These are phyloP conservation scores for Oxyura jamaicensis DNA, from an alignment of 2,113 vertebrate genomes.

Conservation along the genomic window DNA sequence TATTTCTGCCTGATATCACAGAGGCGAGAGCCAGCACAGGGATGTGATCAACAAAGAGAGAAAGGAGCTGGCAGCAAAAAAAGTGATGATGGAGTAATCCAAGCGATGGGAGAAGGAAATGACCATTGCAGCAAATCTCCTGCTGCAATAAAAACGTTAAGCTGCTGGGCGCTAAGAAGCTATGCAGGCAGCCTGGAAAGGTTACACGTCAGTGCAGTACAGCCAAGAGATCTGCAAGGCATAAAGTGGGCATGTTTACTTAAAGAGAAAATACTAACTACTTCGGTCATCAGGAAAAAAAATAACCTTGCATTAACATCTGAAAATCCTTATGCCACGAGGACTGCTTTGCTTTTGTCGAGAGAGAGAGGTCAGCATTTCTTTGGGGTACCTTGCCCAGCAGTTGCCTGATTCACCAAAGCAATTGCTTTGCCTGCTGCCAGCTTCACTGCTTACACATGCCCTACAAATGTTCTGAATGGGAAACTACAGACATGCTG, in stretches of 20 bases:
- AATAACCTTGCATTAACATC: neutral
- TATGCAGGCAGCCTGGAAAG: neutral
- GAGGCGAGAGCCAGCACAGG: neutral
- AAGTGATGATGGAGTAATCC: neutral
- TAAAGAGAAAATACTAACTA: conserved; percentile 22
- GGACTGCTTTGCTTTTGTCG: neutral
- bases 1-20: conserved; percentile 41
- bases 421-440: neutral
- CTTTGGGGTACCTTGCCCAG: neutral
- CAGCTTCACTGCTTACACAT: neutral
- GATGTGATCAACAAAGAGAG: neutral
- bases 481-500: neutral
- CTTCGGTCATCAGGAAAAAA: neutral
- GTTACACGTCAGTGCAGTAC: neutral
- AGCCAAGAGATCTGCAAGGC: neutral
- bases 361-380: neutral
- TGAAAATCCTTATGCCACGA: neutral
- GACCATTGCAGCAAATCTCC: conserved; percentile 1
- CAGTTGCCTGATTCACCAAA: neutral
- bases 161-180: neutral
- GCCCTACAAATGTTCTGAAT: neutral
- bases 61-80: neutral
- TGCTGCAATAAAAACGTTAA: neutral
- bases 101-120: neutral
- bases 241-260: conserved; percentile 4